phyloP scores from a whole-genome alignment of 2,888 invertebrate genomes.

The Brachylomia viminalis region DNA sequence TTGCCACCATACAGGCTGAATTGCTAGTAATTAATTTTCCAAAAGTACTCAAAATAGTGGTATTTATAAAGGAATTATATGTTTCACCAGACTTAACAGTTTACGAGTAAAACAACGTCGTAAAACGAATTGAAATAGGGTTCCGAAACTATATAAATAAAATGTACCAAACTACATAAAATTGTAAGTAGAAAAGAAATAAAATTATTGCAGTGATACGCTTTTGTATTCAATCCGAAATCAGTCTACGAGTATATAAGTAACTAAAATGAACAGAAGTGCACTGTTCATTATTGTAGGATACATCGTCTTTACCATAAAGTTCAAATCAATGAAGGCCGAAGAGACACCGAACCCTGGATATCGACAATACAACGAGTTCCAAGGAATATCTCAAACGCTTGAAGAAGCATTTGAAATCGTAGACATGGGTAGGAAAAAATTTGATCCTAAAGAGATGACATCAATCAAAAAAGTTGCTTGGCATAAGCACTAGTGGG shows the following conservation, averaged over 20 bases:
- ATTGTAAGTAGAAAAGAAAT: background rate
- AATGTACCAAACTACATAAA: background rate
- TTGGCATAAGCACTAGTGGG: background rate
- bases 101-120: background rate
- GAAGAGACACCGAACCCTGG: background rate
- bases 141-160: background rate
- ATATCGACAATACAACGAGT: conserved; percentile 3
- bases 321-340: background rate
- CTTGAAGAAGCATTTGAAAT: conserved; percentile 1
- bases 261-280: conserved; percentile 29
- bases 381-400: background rate
- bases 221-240: background rate
- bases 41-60: background rate
- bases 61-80: background rate
- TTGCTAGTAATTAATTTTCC: too few species aligned
- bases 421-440: background rate
- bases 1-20: too few species aligned
- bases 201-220: background rate
- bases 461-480: background rate
- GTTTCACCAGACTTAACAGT: background rate
- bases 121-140: background rate
- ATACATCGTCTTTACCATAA: background rate
- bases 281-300: background rate
- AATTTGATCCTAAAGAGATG: background rate
- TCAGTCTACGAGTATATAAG: background rate